phyloP scores from a whole-genome alignment of 2,797 vertebrate genomes.

The Ataeniobius toweri region DNA sequence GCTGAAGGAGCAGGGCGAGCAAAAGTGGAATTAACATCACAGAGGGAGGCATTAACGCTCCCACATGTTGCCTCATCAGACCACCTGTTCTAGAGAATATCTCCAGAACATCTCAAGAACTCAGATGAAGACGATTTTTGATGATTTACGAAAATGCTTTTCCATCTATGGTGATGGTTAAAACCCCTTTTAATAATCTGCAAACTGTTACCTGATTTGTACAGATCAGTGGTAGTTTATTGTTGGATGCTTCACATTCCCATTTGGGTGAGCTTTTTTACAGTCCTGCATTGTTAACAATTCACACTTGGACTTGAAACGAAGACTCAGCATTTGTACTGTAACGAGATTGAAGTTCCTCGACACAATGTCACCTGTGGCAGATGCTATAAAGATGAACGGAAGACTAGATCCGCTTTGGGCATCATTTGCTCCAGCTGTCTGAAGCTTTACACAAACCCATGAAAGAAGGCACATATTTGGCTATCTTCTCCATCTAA shows the following conservation, averaged over 20 bases:
- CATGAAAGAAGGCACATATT: not conserved
- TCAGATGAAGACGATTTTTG: constrained; percentile 3
- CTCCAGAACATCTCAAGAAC: constrained; percentile 6
- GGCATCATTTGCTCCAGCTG: constrained; percentile 34
- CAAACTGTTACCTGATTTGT: not conserved
- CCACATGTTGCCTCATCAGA: constrained; percentile 40
- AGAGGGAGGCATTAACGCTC: constrained; percentile 44
- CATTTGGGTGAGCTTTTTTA: constrained; percentile 11
- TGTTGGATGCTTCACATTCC: not conserved
- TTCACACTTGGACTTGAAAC: constrained; percentile 9
- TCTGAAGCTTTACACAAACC: constrained; percentile 20
- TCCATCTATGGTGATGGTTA: not conserved
- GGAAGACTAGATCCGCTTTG: constrained; percentile 36
- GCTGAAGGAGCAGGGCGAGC: constrained; percentile 36
- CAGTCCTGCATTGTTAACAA: not conserved
- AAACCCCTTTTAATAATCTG: not conserved
- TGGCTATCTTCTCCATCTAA: constrained; percentile 83
- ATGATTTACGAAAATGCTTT: not conserved
- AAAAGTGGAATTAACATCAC: constrained; percentile 34
- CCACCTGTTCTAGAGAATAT: constrained; percentile 43
- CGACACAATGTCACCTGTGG: constrained; percentile 13
- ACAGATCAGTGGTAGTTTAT: no score
- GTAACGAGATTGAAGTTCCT: constrained; percentile 8
- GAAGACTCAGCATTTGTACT: constrained; percentile 2
- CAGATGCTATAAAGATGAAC: constrained; percentile 11